Percentiles rank a stretch among this genome's conserved stretches.
Conservation (phyloP, 2,888 invertebrate species). For the Heliothis peltigera region DNA sequence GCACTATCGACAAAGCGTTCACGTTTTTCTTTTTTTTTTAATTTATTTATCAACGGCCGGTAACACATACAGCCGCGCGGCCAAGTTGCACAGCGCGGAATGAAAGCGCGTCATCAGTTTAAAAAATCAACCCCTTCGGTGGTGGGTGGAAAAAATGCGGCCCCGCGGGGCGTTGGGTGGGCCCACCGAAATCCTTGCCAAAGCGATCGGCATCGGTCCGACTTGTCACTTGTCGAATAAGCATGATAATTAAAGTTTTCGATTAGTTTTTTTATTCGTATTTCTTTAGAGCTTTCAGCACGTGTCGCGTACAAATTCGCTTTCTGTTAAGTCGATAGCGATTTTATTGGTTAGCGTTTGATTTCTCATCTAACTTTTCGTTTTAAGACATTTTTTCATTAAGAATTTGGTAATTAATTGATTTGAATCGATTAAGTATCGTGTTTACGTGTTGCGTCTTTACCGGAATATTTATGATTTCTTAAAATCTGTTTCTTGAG, state of each 20-base stretch:
- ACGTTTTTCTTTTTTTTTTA: constrained; percentile 76
- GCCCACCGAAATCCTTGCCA: constrained; percentile 88
- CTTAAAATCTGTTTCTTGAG: background rate
- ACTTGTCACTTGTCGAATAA: constrained; percentile 90
- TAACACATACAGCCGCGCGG: constrained; percentile 88
- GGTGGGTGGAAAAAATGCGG: constrained; percentile 88
- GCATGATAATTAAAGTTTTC: constrained; percentile 88
- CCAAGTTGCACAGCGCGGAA: constrained; percentile 90
- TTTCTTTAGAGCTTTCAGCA: constrained; percentile 70
- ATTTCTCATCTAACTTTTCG: constrained; percentile 36
- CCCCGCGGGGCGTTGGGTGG: constrained; percentile 84
- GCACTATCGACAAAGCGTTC: constrained; percentile 87
- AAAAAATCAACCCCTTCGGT: constrained; percentile 90
- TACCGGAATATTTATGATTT: constrained; percentile 8
- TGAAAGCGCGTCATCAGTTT: constrained; percentile 91
- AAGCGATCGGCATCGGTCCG: constrained; percentile 87
- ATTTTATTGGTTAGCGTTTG: constrained; percentile 43
- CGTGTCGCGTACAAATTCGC: constrained; percentile 49
- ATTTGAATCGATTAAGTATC: background rate
- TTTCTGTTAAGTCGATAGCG: constrained; percentile 49
- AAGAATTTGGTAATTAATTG: constrained; percentile 6
- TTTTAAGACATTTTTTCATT: constrained; percentile 20
- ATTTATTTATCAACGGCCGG: constrained; percentile 86
- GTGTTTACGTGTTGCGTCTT: background rate
- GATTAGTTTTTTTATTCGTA: constrained; percentile 76